phyloP scores from a whole-genome alignment of 2,113 vertebrate genomes.

The Thymallus thymallus region DNA sequence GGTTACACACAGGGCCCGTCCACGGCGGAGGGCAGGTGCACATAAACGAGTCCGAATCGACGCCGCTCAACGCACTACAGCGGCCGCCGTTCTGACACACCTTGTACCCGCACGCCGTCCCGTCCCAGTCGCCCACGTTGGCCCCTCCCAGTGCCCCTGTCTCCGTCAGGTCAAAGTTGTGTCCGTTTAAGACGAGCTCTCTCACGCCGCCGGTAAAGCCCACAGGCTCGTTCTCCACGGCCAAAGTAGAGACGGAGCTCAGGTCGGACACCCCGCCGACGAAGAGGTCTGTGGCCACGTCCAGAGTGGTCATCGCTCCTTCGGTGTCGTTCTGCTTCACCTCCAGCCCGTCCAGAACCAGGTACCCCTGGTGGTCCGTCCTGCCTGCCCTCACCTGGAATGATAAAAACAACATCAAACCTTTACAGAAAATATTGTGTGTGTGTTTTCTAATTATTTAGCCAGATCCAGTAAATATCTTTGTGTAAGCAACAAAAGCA shows the following conservation, averaged over 20 bases:
- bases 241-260: conserved; percentile 68
- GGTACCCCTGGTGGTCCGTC: conserved; percentile 73
- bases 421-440: too few species aligned
- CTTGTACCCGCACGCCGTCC: conserved; percentile 79
- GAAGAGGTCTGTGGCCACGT: conserved; percentile 77
- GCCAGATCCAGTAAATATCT: too few species aligned
- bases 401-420: too few species aligned
- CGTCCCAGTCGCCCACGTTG: conserved; percentile 85
- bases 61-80: conserved; percentile 54
- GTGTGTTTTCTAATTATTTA: too few species aligned
- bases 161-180: conserved; percentile 77
- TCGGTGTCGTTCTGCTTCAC: conserved; percentile 54
- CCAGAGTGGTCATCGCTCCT: conserved; percentile 73
- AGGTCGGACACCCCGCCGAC: conserved; percentile 80
- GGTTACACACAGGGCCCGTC: conserved; percentile 75
- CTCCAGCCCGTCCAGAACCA: conserved; percentile 73
- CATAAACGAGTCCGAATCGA: conserved; percentile 55
- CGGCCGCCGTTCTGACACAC: conserved; percentile 78
- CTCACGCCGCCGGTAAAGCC: conserved; percentile 80
- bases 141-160: conserved; percentile 72
- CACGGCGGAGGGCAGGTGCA: conserved; percentile 75
- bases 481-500: too few species aligned
- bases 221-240: conserved; percentile 68
- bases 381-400: conserved; percentile 70
- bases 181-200: conserved; percentile 75